Base-by-base conservation (phyloP, 2,113 vertebrate genomes). In the Brachionichthys hirsutus region DNA sequence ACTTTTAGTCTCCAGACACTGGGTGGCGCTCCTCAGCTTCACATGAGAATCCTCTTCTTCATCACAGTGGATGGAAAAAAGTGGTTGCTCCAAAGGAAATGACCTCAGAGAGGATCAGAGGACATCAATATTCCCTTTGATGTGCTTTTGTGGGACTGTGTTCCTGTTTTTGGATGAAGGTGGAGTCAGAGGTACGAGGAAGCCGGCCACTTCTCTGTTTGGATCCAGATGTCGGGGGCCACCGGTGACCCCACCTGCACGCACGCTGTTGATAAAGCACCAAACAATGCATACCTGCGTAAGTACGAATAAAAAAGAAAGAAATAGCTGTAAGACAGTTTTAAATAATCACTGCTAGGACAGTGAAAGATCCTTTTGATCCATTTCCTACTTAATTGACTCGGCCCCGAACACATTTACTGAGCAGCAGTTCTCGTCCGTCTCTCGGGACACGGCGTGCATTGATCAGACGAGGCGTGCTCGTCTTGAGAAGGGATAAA, bases 401-500 rank as follows among this genome's bases (percentile, higher is more conserved):
- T 87, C 84, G 80, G 75, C 75, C 60, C 62, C 53, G 66, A 81
- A 71, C 62, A 66, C 55, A 60, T 80, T 57, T 50, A 70, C 66
- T 11, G 53, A 70, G 49, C 82, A 80, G 71, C 44, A 64, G 54
- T 65, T 87, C 66, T 76, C 76, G 53, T 77, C 46, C 44, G 13
- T 83, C 89, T 82, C 88, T 41, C 11, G 83, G 78, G 88, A 76
- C 71, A 70, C 67, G 69, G 80, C 68, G 67, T 46, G 67, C 89
- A 91, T 92, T 81, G 90, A 92, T 89, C 80, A 77, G 68, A 84
- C 77, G 75, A 86, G 81, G 74, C 75, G 42, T 36, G 70, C 75
- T 83, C 83, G n/a, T 87, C 87, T 88, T 87, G 68, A 90, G 89
- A 90, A 90, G 68, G 73, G 83, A 80, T 86, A 73, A 92, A 92